Evolutionary conservation across 2,888 invertebrate genomes (phyloP), one percentile per base, ranked within the genome.

Genomic region (Rugalucina vietnamica): DNA sequence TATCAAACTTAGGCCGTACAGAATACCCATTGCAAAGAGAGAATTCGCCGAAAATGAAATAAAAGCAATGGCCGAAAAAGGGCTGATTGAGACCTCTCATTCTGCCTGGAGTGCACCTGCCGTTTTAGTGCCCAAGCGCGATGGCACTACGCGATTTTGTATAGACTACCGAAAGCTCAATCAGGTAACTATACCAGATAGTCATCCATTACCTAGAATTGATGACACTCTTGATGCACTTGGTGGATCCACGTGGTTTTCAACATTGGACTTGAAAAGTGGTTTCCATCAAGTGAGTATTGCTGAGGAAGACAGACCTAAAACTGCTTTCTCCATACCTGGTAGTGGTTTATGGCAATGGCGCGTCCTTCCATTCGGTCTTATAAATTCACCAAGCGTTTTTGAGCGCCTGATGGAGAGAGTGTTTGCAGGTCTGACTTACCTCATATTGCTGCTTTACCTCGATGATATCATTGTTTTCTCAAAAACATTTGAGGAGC

Each of bases 61-160:
- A 4, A 32, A 60, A 1, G 76, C 49, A 21, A 87, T 85, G 85
- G 76, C 60, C 5, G 49, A 82, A 5, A 43, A 76, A 24, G 83
- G 85, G 3, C 70, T 87, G n/a, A 87, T 85, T 32, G 81, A 87
- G 39, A 79, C 77, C 2, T 77, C 82, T 5, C 49, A n/a, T 8
- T 78, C 69, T n/a, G n/a, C n/a, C n/a, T 87, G 85, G 87, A 43
- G 82, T 12, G 69, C 73, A 14, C 85, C 84, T 34, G n/a, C 85
- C 27, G 83, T 84, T 37, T 81, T 72, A 60, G 83, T 85, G n/a
- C 54, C 54, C 4, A 54, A 54, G 54, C 54, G 54, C n/a, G 54
- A 54, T 54, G 54, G 54, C 4, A 54, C 54, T 4, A 54, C 54
- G n/a, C 14, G 54, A n/a, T 54, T 54, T 21, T 54, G 54, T 54